Conservation (phyloP, 2,888 invertebrate genomes). For the Amphiduros pacificus region DNA sequence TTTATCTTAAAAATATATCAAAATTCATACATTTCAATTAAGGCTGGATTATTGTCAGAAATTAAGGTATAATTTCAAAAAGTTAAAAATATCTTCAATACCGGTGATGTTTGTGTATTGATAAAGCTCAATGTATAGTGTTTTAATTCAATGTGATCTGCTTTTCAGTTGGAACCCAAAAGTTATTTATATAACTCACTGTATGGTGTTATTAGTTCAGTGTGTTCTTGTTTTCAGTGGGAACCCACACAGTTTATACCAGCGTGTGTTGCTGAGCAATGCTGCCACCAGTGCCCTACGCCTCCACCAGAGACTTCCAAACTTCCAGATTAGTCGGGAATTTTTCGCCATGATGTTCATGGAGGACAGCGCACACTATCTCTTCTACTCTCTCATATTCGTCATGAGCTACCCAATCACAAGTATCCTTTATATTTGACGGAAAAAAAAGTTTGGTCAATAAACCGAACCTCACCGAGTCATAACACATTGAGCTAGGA, state of each 20-base stretch:
- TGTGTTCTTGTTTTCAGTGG: conserved; percentile 63
- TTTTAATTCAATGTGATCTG: not conserved
- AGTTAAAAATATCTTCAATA: too few relatives aligned
- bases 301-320: conserved; percentile 88
- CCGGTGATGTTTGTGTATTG: too few relatives aligned
- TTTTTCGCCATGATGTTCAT: conserved; percentile 75
- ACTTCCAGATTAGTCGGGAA: conserved; percentile 77
- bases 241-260: conserved; percentile 68
- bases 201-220: not conserved
- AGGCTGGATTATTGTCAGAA: too few relatives aligned
- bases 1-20: too few relatives aligned
- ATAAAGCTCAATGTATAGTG: too few relatives aligned
- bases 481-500: too few relatives aligned
- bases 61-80: too few relatives aligned
- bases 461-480: too few relatives aligned
- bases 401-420: conserved; percentile 86
- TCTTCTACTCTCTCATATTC: conserved; percentile 93
- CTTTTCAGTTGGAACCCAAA: not conserved
- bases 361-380: conserved; percentile 91
- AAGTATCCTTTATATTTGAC: conserved; percentile 66
- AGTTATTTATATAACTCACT: not conserved
- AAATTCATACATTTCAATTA: too few relatives aligned
- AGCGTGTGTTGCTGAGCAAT: conserved; percentile 85
- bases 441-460: too few relatives aligned
- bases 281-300: conserved; percentile 94